These are phyloP conservation scores for Marmota flaviventris DNA, from an alignment of 2,113 vertebrate genomes.

Conservation along the genomic window DNA sequence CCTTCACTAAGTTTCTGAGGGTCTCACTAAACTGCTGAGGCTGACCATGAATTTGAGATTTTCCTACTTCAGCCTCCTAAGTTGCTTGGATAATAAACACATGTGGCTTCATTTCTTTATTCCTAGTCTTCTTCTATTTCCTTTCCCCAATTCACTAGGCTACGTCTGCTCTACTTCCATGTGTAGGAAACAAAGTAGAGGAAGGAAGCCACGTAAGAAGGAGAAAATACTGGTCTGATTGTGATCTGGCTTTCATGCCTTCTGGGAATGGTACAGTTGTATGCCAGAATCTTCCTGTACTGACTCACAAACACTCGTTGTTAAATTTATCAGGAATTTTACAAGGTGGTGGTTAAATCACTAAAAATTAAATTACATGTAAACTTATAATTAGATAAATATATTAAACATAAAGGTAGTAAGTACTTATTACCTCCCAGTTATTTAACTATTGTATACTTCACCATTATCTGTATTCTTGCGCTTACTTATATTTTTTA, in stretches of 20 bases:
- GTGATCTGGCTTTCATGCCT: not conserved
- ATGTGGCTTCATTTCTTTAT: not conserved
- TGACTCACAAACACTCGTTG: not conserved
- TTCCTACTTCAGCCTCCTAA: too few species aligned
- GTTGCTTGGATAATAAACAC: too few species aligned
- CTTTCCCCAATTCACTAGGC: not conserved
- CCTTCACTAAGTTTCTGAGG: too few species aligned
- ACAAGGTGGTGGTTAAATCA: not conserved
- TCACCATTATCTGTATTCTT: not conserved
- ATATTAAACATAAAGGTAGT: not conserved
- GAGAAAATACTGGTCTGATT: not conserved
- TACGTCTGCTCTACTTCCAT: not conserved
- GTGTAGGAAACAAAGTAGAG: not conserved
- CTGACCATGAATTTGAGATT: too few species aligned
- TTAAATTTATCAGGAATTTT: not conserved
- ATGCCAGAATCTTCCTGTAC: not conserved
- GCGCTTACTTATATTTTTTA: not conserved
- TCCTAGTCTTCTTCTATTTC: not conserved
- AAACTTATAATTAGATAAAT: not conserved
- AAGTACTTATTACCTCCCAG: not conserved
- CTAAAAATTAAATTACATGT: constrained; percentile 32
- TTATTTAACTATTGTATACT: not conserved
- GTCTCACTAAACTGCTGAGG: too few species aligned
- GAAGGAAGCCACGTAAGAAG: not conserved
- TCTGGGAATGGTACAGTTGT: not conserved